Percentiles rank a stretch among this genome's conserved stretches.
Evolutionary conservation across 2,797 vertebrate species (phyloP).

Genomic region (Bradypodion pumilum): DNA sequence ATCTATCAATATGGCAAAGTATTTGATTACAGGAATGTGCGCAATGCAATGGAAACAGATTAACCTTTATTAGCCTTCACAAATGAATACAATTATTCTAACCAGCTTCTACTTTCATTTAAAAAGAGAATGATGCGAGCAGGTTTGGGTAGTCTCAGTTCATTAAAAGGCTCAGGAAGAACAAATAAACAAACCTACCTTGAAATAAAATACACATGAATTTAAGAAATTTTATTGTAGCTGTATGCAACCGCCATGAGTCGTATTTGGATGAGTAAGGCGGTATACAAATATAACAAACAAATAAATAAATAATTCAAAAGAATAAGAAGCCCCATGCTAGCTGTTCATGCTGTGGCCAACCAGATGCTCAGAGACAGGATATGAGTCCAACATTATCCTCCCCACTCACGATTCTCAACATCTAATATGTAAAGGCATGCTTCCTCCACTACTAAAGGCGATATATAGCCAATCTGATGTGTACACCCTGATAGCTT

Average conservation of each 20-base stretch:
- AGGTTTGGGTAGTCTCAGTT: background rate
- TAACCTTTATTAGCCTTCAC: background rate
- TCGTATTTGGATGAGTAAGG: too few species aligned
- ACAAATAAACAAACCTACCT: background rate
- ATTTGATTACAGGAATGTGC: conserved; percentile 10
- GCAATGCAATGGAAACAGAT: background rate
- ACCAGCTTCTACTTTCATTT: background rate
- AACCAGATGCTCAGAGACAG: background rate
- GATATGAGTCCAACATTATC: background rate
- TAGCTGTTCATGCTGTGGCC: background rate
- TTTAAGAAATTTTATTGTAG: background rate
- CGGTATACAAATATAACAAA: too few species aligned
- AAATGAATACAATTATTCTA: background rate
- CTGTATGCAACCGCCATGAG: too few species aligned
- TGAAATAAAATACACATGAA: background rate
- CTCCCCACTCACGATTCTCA: background rate
- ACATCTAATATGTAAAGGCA: background rate
- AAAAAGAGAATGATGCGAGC: background rate
- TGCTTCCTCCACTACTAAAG: background rate
- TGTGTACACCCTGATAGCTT: background rate
- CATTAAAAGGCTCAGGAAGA: background rate
- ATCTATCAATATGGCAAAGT: conserved; percentile 1
- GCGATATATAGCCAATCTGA: background rate
- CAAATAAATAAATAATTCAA: background rate
- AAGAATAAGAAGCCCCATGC: too few species aligned